A percentile compares a stretch with the other conserved stretches of the same genome.
Evolutionary conservation across 1,140 invertebrate species (phyloP).

Genomic region (Formica exsecta): DNA sequence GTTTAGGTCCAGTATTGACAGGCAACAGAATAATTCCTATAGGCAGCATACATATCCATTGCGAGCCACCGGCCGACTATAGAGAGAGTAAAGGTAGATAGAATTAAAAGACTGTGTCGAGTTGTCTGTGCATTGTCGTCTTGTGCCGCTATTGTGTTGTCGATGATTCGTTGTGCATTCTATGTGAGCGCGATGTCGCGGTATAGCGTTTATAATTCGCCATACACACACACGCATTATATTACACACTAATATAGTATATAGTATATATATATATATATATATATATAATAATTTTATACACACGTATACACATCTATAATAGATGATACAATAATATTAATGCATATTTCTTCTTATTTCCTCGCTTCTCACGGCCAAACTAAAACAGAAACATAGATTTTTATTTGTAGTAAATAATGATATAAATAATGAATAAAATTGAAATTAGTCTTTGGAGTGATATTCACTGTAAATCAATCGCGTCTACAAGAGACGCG

Average conservation of each 20-base stretch:
- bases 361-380: constrained; percentile 9
- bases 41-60: constrained; percentile 92
- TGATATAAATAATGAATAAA: background rate
- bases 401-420: background rate
- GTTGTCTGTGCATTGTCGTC: constrained; percentile 35
- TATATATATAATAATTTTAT: too few relatives aligned
- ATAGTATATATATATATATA: too few relatives aligned
- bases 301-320: background rate
- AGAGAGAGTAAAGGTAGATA: constrained; percentile 83
- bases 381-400: constrained; percentile 4
- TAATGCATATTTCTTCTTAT: background rate
- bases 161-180: constrained; percentile 40
- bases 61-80: constrained; percentile 90
- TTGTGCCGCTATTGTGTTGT: constrained; percentile 29
- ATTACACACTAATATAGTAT: too few relatives aligned
- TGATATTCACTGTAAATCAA: background rate
- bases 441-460: background rate
- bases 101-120: constrained; percentile 30
- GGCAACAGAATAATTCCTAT: constrained; percentile 92
- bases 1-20: constrained; percentile 86
- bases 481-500: constrained; percentile 3
- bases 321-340: constrained; percentile 29
- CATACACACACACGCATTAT: too few relatives aligned
- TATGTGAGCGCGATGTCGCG: constrained; percentile 14
- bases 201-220: background rate